Evolutionary conservation across 2,888 invertebrate genomes (phyloP).

Genomic region (Volucella inflata): DNA sequence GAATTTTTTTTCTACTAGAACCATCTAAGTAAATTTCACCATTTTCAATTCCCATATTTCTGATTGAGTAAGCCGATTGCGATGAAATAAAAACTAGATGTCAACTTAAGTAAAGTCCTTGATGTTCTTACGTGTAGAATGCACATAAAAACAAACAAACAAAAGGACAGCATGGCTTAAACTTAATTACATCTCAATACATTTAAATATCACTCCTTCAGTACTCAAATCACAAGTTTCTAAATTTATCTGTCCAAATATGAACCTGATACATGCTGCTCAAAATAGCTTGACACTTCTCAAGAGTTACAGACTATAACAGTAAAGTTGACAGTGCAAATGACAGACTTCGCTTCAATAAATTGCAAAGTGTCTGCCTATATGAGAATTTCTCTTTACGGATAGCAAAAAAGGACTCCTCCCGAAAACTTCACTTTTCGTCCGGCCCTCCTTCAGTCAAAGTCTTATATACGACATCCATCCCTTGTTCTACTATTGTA

Average conservation of each 20-base stretch:
- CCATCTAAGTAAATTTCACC: too few species aligned
- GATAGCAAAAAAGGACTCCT: conserved; percentile 1
- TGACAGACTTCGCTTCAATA: conserved; percentile 36
- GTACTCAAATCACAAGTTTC: too few species aligned
- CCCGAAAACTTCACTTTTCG: conserved; percentile 18
- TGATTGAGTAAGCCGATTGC: too few species aligned
- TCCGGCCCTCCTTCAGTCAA: not conserved
- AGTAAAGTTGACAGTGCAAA: conserved; percentile 13
- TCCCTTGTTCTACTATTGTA: conserved; percentile 19
- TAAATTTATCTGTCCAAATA: conserved; percentile 27
- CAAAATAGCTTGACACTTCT: conserved; percentile 42
- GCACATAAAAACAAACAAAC: too few species aligned
- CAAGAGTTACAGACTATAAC: conserved; percentile 13
- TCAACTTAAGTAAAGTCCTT: too few species aligned
- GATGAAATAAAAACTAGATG: too few species aligned
- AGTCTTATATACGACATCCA: conserved; percentile 18
- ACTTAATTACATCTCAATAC: too few species aligned
- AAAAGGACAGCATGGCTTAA: too few species aligned
- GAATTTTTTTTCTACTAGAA: too few species aligned
- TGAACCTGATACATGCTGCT: conserved; percentile 6
- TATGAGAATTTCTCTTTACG: conserved; percentile 25
- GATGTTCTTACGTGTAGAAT: too few species aligned
- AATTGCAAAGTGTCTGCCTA: conserved; percentile 34
- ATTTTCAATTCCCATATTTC: too few species aligned
- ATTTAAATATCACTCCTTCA: too few species aligned